Conservation (phyloP, 2,797 vertebrate species). For the Paedocypris micromegethes region DNA sequence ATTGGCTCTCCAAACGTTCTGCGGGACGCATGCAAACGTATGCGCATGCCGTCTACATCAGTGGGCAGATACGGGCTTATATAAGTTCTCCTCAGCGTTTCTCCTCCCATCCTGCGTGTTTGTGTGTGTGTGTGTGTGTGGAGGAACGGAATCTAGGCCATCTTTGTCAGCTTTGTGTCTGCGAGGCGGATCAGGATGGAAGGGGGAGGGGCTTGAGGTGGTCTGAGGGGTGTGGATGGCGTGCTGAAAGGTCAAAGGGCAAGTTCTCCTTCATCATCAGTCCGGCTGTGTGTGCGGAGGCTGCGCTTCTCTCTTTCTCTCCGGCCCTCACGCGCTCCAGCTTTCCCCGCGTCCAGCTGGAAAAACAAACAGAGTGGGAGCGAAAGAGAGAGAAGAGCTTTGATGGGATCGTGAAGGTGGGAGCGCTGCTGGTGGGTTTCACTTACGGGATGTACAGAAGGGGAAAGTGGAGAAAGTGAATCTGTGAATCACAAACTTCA, state of each 20-base stretch:
- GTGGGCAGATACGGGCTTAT: constrained; percentile 1
- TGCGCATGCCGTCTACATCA: not conserved
- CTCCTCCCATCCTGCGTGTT: not conserved
- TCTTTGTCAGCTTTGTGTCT: constrained; percentile 33
- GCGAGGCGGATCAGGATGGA: constrained; percentile 43
- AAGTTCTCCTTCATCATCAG: not conserved
- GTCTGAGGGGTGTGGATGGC: not conserved
- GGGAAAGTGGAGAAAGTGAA: too few species aligned
- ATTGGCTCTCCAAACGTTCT: too few species aligned
- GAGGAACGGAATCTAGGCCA: constrained; percentile 36
- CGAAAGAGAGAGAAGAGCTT: constrained; percentile 5
- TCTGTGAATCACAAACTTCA: too few species aligned
- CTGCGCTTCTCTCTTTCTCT: not conserved
- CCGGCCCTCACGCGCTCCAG: constrained; percentile 7
- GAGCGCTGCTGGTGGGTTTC: not conserved
- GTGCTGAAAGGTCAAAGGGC: not conserved
- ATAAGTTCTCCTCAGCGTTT: not conserved
- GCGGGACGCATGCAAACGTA: too few species aligned
- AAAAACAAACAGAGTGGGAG: constrained; percentile 41
- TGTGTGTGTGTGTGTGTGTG: constrained; percentile 6
- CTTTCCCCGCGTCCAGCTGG: constrained; percentile 23
- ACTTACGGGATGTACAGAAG: too few species aligned
- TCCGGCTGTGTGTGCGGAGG: not conserved
- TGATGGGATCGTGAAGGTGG: not conserved
- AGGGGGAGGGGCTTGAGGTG: not conserved